Percentiles rank a stretch among this genome's conserved stretches.
phyloP scores from a whole-genome alignment of 2,888 invertebrate species.

The Megaustenia siamemsis region DNA sequence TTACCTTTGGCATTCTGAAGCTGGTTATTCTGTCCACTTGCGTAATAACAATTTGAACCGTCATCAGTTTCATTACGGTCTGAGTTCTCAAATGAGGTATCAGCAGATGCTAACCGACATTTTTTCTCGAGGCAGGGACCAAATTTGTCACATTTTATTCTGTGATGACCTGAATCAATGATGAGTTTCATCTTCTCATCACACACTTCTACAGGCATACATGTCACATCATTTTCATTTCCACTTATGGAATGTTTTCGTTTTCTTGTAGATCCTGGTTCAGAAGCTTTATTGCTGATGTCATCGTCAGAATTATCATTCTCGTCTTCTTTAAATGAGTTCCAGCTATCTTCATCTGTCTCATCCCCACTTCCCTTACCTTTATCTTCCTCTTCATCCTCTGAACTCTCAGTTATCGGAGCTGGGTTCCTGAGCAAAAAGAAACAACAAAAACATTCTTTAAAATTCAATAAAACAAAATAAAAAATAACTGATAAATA shows the following conservation, averaged over 20 bases:
- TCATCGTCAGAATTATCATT: neutral
- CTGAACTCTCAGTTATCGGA: neutral
- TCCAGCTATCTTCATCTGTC: slow-evolving; percentile 2
- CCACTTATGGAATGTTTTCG: neutral
- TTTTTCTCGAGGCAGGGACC: neutral
- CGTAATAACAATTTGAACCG: neutral
- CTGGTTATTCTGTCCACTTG: neutral
- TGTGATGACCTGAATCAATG: neutral
- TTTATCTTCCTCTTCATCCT: neutral
- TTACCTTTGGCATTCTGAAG: neutral
- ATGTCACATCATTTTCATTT: neutral
- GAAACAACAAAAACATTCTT: neutral
- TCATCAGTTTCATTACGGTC: neutral
- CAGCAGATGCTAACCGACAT: neutral
- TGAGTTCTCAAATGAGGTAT: neutral
- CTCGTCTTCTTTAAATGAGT: neutral
- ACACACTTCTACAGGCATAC: neutral
- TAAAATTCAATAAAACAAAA: too few species aligned
- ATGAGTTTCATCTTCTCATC: neutral
- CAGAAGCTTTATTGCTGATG: neutral
- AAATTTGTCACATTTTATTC: neutral
- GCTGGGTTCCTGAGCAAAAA: neutral
- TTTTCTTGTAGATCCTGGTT: neutral
- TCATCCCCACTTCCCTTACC: neutral
- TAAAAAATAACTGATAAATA: too few species aligned